Percentiles rank a stretch among this genome's conserved stretches.
phyloP scores from a whole-genome alignment of 2,797 vertebrate species.

The Peromyscus attwateri region DNA sequence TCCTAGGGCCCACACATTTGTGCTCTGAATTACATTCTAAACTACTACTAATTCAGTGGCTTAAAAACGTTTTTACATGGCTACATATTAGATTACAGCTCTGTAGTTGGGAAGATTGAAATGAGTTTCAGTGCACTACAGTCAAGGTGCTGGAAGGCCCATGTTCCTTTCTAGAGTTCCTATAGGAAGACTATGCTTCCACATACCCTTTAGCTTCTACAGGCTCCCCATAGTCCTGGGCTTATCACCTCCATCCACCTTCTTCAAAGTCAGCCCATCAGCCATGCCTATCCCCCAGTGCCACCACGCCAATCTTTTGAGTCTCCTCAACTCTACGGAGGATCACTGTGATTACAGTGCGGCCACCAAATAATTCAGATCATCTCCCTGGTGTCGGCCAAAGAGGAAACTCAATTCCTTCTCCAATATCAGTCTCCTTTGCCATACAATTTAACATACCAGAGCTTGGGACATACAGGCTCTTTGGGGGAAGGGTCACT shows the following conservation, averaged over 20 bases:
- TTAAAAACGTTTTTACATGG: neutral
- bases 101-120: neutral
- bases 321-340: neutral
- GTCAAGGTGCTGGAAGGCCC: neutral
- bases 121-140: neutral
- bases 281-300: neutral
- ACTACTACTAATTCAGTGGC: neutral
- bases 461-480: neutral
- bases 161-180: fast-evolving
- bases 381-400: neutral
- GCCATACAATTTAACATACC: neutral
- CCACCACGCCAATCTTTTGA: neutral
- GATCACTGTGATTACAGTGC: neutral
- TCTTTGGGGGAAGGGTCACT: neutral
- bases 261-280: neutral
- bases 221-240: neutral
- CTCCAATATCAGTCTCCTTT: neutral
- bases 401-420: neutral
- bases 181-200: neutral
- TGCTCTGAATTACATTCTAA: neutral
- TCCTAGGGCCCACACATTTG: neutral
- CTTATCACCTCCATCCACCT: neutral
- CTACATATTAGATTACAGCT: neutral
- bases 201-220: neutral
- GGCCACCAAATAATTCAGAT: neutral